A percentile compares a stretch with the other conserved stretches of the same genome.
phyloP scores from a whole-genome alignment of 1,140 invertebrate genomes.

The Calosoma granatense region DNA sequence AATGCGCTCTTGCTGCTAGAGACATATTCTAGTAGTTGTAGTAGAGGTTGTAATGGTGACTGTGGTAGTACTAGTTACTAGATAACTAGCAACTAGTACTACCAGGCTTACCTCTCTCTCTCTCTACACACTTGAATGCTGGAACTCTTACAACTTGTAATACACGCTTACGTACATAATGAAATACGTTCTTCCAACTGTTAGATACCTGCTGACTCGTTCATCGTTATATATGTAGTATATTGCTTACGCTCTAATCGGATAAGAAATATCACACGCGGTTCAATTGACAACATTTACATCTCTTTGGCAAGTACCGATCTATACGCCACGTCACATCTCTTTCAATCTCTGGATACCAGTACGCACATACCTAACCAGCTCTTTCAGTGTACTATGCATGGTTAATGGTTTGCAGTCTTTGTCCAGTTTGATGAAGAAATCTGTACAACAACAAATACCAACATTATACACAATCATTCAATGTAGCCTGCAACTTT shows the following conservation, averaged over 20 bases:
- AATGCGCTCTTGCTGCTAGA: no score
- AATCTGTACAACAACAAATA: conserved; percentile 48
- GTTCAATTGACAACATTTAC: conserved; percentile 6
- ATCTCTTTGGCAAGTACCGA: conserved; percentile 3
- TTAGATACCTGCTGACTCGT: no score
- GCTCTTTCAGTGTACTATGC: conserved; percentile 60
- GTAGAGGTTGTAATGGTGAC: no score
- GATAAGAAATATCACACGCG: conserved; percentile 8
- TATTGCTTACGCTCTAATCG: conserved; percentile 4
- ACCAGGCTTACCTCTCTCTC: no score
- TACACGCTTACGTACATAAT: no score
- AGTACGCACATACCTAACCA: conserved; percentile 63
- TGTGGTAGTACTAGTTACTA: no score
- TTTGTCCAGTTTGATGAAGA: conserved; percentile 67
- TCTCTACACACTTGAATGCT: no score
- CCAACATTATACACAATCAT: conserved; percentile 11
- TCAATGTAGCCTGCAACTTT: not conserved
- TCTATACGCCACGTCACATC: not conserved
- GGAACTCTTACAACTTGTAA: no score
- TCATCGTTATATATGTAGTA: not conserved
- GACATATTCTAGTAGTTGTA: no score
- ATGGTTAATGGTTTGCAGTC: conserved; percentile 62
- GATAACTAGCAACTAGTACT: no score
- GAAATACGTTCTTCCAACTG: no score
- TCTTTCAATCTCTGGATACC: conserved; percentile 46